Percentiles rank a stretch among this genome's conserved stretches.
Evolutionary conservation across 2,888 invertebrate species (phyloP).

Genomic region (Eustalomyia histrio): DNA sequence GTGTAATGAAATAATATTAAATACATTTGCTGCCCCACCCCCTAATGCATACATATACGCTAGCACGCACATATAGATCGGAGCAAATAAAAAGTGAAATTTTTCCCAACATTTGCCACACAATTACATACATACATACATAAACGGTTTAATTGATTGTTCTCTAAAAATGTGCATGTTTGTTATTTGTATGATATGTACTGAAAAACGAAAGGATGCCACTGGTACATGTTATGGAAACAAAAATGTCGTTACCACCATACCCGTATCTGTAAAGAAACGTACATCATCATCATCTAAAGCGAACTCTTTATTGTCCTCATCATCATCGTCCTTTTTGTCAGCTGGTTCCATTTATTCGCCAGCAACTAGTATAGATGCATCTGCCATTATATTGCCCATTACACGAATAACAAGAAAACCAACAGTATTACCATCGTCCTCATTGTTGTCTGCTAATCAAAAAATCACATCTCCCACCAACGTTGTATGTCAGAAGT

Average conservation of each 20-base stretch:
- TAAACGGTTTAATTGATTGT: conserved; percentile 10
- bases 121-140: conserved; percentile 32
- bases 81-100: conserved; percentile 4
- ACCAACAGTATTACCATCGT: conserved; percentile 11
- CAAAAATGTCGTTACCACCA: conserved; percentile 65
- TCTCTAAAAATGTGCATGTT: conserved; percentile 70
- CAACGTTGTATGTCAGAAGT: conserved; percentile 58
- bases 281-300: conserved; percentile 52
- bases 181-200: conserved; percentile 71
- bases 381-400: conserved; percentile 38
- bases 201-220: conserved; percentile 70
- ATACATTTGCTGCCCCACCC: neutral
- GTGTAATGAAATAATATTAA: neutral
- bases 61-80: neutral
- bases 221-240: conserved; percentile 59
- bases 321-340: conserved; percentile 50
- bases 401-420: conserved; percentile 50
- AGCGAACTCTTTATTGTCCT: conserved; percentile 21
- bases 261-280: conserved; percentile 63
- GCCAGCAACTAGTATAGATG: conserved; percentile 37
- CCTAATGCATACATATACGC: neutral
- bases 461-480: conserved; percentile 61
- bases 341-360: conserved; percentile 40
- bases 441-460: conserved; percentile 27
- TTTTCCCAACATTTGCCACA: neutral